Evolutionary conservation across 2,888 invertebrate species (phyloP), one percentile per base, ranked within the genome.

Genomic region (Ormia ochracea): DNA sequence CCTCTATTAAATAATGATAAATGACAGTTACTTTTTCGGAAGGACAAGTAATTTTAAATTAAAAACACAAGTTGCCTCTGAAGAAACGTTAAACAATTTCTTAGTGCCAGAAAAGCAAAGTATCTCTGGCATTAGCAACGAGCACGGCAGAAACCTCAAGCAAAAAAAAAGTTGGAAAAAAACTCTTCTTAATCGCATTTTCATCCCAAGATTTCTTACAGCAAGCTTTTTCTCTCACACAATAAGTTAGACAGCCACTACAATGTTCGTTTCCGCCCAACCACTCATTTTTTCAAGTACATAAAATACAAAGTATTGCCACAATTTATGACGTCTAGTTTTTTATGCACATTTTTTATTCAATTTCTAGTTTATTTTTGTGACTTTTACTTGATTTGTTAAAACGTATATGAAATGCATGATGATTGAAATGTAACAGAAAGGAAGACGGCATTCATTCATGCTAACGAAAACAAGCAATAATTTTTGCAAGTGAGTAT

Each of bases 291-390:
- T 73, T 58, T 72, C 45, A 5, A 26, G 33, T 33, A 26, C 31
- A 50, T 73, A 45, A 48, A 75, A 59, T 41, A 23, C 50, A 72
- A 45, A 38, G 17, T 48, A 69, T 43, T 43, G 26, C 26, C 23
- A 45, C 36, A 65, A 65, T 79, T 79, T 75, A 79, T 79, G 65
- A 66, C 69, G 14, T 54, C 63, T 38, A 54, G 41, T 43, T 45
- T 52, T 63, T 17, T 28, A 23, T n/a, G n/a, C 31, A 43, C 5
- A 4, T 36, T 45, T 21, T 48, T 21, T 26, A 19, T 17, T 28
- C 10, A 17, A 23, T n/a, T 61, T 41, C 10, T 52, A 56, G 21
- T 58, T 36, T 58, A 9, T 45, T 69, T 68, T 26, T 68, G 9
- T 38, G 26, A 28, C 33, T 63, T 9, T 54, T 69, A 52, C 61